Conservation (phyloP, 2,113 vertebrate genomes). For the Pao palembangensis region DNA sequence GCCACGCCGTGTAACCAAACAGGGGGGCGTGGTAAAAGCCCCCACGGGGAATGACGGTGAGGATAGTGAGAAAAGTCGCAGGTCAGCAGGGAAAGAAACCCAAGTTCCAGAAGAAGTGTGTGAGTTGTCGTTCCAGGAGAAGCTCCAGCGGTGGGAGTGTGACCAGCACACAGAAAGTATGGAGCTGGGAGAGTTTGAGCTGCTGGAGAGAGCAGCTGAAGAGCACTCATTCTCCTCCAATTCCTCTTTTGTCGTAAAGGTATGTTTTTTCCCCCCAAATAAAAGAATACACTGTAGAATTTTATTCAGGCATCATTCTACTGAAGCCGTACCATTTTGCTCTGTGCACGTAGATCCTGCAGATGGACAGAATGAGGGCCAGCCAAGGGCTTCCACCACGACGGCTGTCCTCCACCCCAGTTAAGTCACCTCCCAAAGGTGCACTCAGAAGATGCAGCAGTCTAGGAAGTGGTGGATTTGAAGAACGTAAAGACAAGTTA, state of each 20-base stretch:
- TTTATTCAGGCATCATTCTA: neutral
- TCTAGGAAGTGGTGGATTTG: neutral
- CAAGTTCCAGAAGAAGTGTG: slow-evolving; percentile 71
- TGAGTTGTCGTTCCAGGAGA: slow-evolving; percentile 84
- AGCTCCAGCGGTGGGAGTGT: slow-evolving; percentile 80
- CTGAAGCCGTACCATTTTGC: neutral
- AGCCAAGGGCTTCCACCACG: slow-evolving; percentile 52
- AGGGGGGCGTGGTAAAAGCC: neutral
- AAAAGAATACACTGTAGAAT: neutral
- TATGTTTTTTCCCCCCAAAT: slow-evolving; percentile 27
- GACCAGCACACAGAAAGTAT: slow-evolving; percentile 81
- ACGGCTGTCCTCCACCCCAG: slow-evolving; percentile 89
- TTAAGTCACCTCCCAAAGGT: slow-evolving; percentile 71
- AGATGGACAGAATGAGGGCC: slow-evolving; percentile 73
- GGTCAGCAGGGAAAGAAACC: slow-evolving; percentile 3
- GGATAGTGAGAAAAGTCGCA: neutral
- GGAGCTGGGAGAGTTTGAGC: slow-evolving; percentile 94
- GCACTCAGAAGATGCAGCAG: slow-evolving; percentile 1
- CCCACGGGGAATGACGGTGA: neutral
- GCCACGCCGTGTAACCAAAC: slow-evolving; percentile 40
- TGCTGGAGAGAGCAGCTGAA: slow-evolving; percentile 90
- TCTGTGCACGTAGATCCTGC: slow-evolving; percentile 63
- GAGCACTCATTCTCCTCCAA: slow-evolving; percentile 96
- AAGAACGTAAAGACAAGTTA: neutral
- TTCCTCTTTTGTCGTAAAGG: slow-evolving; percentile 90